A percentile compares a stretch with the other conserved stretches of the same genome.
These are phyloP conservation scores for Agrotis puta DNA, from an alignment of 2,888 invertebrate species.

Conservation along the genomic window DNA sequence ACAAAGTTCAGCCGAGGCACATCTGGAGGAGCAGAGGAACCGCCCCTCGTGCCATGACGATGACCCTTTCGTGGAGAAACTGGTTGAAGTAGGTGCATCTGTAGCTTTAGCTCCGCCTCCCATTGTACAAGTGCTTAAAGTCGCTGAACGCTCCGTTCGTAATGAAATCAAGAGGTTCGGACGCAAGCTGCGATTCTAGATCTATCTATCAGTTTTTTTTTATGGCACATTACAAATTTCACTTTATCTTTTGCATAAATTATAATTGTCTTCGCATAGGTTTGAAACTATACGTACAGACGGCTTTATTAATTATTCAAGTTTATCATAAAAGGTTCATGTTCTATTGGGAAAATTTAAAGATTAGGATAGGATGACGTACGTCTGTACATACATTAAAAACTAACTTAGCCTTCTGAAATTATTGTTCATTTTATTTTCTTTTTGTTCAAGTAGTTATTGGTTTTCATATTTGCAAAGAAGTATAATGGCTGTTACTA, in stretches of 20 bases:
- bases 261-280: too few species aligned
- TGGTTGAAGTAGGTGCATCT: slow-evolving; percentile 48
- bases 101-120: neutral
- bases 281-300: too few species aligned
- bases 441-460: neutral
- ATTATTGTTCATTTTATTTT: too few species aligned
- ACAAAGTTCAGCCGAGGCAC: slow-evolving; percentile 28
- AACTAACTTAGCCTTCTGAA: too few species aligned
- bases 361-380: too few species aligned
- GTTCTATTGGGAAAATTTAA: too few species aligned
- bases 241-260: neutral
- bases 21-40: slow-evolving; percentile 47
- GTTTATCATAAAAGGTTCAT: too few species aligned
- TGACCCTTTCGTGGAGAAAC: slow-evolving; percentile 42
- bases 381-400: too few species aligned
- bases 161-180: slow-evolving; percentile 38
- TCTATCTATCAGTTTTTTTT: neutral
- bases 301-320: too few species aligned
- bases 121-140: slow-evolving; percentile 11
- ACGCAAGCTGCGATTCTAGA: slow-evolving; percentile 24
- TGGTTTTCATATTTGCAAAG: neutral
- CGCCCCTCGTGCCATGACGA: slow-evolving; percentile 23
- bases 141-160: slow-evolving; percentile 8
- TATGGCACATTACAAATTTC: neutral
- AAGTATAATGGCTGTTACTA: neutral